A percentile compares a stretch with the other conserved stretches of the same genome.
Evolutionary conservation across 2,113 vertebrate genomes (phyloP).

Genomic region (Anser cygnoides): DNA sequence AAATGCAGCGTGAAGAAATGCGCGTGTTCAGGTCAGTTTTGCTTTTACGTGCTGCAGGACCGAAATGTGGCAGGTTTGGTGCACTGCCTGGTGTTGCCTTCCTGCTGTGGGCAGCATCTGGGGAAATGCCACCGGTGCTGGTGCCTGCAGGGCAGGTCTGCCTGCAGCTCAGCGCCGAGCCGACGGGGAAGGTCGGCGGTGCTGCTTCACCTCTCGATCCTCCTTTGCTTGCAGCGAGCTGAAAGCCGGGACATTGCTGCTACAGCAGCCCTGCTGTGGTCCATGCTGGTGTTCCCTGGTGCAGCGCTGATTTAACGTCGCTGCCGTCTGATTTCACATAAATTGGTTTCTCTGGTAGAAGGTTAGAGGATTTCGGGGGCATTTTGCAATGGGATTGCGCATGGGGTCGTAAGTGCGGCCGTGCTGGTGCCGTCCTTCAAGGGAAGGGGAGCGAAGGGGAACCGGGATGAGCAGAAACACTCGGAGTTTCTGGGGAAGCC

Average conservation of each 20-base stretch:
- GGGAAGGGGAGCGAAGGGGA: neutral
- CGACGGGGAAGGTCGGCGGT: neutral
- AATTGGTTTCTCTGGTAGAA: fast-evolving
- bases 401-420: fast-evolving
- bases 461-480: neutral
- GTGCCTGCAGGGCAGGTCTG: neutral
- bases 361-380: neutral
- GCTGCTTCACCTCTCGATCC: too few relatives aligned
- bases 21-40: fast-evolving
- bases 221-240: fast-evolving
- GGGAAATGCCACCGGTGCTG: neutral
- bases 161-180: neutral
- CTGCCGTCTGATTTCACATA: fast-evolving
- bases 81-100: neutral
- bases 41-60: neutral
- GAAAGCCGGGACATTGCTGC: neutral
- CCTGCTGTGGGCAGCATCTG: neutral
- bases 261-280: neutral
- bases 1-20: fast-evolving
- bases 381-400: neutral
- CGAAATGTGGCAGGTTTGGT: neutral
- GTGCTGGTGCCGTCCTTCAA: fast-evolving
- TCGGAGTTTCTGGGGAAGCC: neutral
- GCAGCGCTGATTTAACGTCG: fast-evolving
- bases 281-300: neutral